Conservation (phyloP, 2,113 vertebrate species). For the Montifringilla adamsi region DNA sequence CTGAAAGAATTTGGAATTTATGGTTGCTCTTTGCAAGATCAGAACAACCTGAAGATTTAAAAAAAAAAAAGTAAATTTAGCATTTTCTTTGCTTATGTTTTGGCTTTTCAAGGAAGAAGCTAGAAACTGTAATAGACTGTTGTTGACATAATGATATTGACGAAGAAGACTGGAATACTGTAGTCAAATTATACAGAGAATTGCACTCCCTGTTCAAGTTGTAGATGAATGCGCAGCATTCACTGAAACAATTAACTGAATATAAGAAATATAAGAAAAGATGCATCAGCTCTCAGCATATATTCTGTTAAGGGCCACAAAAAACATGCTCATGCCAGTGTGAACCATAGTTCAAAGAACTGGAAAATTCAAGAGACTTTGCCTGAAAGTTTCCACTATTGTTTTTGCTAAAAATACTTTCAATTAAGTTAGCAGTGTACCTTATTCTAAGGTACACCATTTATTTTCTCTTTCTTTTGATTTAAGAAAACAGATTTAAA, state of each 20-base stretch:
- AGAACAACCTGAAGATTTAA: background rate
- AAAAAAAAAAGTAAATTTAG: background rate
- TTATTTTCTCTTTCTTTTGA: background rate
- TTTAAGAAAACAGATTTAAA: background rate
- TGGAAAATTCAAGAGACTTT: constrained; percentile 36
- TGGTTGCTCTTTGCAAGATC: background rate
- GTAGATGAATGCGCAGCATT: background rate
- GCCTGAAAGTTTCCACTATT: constrained; percentile 41
- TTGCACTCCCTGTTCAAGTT: background rate
- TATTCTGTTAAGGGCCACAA: constrained; percentile 26
- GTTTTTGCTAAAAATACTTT: constrained; percentile 49
- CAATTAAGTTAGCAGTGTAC: background rate
- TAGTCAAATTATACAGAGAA: background rate
- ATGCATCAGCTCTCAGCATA: background rate
- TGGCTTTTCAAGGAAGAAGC: background rate
- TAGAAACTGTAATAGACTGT: background rate
- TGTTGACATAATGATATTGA: background rate
- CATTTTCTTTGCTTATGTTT: background rate
- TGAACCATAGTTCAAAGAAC: constrained; percentile 46
- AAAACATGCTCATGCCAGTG: constrained; percentile 39
- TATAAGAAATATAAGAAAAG: background rate
- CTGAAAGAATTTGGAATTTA: background rate
- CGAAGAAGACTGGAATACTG: background rate
- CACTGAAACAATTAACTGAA: background rate
- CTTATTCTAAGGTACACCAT: background rate